Percentiles rank a stretch among this genome's conserved stretches.
These are phyloP conservation scores for Arctocebus calabarensis DNA, from an alignment of 2,797 vertebrate genomes.

Conservation along the genomic window DNA sequence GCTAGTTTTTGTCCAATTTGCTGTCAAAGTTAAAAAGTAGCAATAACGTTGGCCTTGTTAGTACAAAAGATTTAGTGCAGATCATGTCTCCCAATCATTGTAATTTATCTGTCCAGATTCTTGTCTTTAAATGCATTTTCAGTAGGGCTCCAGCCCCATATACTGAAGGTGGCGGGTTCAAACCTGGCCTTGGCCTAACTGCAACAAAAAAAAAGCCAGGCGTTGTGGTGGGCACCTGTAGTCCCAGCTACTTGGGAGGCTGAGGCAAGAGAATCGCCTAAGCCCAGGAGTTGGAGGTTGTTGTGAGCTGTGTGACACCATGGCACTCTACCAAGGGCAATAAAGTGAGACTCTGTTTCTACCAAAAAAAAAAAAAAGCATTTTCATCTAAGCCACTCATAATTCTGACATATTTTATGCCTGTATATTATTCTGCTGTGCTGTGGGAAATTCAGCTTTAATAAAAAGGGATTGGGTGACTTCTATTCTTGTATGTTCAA, in stretches of 20 bases:
- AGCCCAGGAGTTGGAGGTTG: too few relatives aligned
- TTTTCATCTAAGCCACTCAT: background rate
- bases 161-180: too few relatives aligned
- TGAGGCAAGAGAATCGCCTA: too few relatives aligned
- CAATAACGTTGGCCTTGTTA: slow-evolving; percentile 18
- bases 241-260: too few relatives aligned
- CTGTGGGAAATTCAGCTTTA: slow-evolving; percentile 22
- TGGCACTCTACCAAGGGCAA: too few relatives aligned
- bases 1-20: slow-evolving; percentile 46
- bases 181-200: too few relatives aligned
- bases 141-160: too few relatives aligned
- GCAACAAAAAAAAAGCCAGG: too few relatives aligned
- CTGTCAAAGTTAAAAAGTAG: slow-evolving; percentile 46
- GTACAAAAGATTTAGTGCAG: background rate
- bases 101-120: background rate
- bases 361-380: too few relatives aligned
- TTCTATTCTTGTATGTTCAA: slow-evolving; percentile 3
- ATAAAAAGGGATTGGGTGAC: background rate
- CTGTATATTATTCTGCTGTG: background rate
- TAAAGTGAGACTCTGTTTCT: too few relatives aligned
- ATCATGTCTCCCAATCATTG: background rate
- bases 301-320: too few relatives aligned
- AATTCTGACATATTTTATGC: background rate
- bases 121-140: slow-evolving; percentile 19
- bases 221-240: too few relatives aligned